Evolutionary conservation across 37 sponge, comb jelly and placozoan genomes (phyloP), one percentile per base, ranked within the genome.

Genomic region (Spongilla lacustris): DNA sequence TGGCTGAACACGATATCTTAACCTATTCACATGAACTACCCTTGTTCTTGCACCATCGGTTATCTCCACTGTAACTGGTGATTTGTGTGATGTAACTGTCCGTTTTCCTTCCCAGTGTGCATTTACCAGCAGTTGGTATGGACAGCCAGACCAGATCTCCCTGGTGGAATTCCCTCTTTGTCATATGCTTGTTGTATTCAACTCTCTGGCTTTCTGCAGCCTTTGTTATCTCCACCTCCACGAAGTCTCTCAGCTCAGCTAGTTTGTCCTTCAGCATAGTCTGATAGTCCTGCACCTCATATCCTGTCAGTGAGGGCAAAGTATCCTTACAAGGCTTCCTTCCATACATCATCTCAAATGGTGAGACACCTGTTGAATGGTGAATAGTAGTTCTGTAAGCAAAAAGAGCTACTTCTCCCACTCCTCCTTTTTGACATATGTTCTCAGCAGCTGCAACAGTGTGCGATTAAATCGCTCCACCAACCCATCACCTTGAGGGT

Each of bases 401-500:
- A 36, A 77, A 2, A 27, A n/a, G n/a, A n/a, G n/a, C n/a, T n/a
- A n/a, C n/a, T n/a, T n/a, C n/a, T n/a, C n/a, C n/a, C 71, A 23
- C 35, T 85, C 27, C n/a, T n/a, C n/a, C 21, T 83, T 67, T 24
- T 68, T 11, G 6, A 89, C 76, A 82, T 89, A 93, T 12, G 84
- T 25, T 38, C 87, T 31, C 13, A 93, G 73, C 69, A 86, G 74
- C 32, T 93, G 86, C 10, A 89, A 50, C 2, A 93, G 79, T 36
- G 83, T 71, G 17, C 84, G 67, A 30, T 92, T 88, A 19, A 88
- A 85, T n/a, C 79, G 31, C 75, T 92, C 93, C 9, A 92, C 93
- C 88, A 92, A 84, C 0, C 92, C 85, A 84, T 90, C 85, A 32
- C 81, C 81, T 90, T 90, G 90, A 24, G 90, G 85, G 69, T 90